These are phyloP conservation scores for Mythimna lalbum DNA, from an alignment of 2,888 invertebrate genomes.

Conservation along the genomic window DNA sequence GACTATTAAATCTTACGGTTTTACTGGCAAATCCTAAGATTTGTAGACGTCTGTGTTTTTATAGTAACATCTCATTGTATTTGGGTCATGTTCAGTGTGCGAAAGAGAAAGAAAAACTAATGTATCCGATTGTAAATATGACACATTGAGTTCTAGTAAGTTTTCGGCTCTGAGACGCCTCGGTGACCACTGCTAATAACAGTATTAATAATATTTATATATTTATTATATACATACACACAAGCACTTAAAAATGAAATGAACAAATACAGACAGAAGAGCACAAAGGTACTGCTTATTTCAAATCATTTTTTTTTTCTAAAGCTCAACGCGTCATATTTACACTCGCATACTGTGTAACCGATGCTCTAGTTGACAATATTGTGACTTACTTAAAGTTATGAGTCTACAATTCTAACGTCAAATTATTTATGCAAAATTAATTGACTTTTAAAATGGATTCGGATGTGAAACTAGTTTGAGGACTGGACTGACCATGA, in stretches of 20 bases:
- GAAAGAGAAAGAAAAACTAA: background rate
- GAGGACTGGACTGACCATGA: conserved; percentile 60
- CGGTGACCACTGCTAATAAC: background rate
- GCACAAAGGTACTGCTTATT: too few species aligned
- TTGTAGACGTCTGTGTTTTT: too few species aligned
- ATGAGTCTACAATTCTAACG: background rate
- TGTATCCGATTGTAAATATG: background rate
- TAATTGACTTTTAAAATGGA: conserved; percentile 14
- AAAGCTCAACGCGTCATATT: background rate
- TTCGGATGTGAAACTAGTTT: conserved; percentile 30
- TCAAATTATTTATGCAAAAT: conserved; percentile 15
- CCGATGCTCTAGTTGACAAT: background rate
- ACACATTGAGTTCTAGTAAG: background rate
- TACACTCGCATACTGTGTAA: background rate
- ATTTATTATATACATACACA: too few species aligned
- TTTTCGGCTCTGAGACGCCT: background rate
- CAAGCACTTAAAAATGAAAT: too few species aligned
- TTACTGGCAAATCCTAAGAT: too few species aligned
- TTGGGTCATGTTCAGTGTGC: background rate
- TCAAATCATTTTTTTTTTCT: too few species aligned
- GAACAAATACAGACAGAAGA: too few species aligned
- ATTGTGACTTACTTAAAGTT: background rate
- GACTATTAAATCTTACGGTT: too few species aligned
- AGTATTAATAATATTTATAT: too few species aligned
- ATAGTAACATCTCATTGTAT: background rate